Evolutionary conservation across 2,113 vertebrate species (phyloP), one percentile per base, ranked within the genome.

Genomic region (Pseudois nayaur): DNA sequence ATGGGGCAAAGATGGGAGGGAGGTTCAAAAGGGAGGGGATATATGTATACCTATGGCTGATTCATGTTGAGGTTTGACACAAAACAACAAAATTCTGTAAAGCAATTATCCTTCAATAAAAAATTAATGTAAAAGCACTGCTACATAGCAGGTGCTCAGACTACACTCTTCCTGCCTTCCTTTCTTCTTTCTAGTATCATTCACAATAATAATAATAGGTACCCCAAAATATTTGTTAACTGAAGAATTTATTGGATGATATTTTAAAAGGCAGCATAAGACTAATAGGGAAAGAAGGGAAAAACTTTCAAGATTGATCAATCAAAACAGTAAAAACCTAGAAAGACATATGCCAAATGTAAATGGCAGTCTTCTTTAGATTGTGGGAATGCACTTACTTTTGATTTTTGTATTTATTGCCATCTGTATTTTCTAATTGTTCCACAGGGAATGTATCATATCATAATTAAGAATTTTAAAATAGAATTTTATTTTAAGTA

Each of bases 391-490:
- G 59, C 14, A 52, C 12, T 54, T 91, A 21, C 40, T 81, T 94
- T 79, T 97, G 83, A 31, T 59, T 82, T 82, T 79, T 21, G 2
- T 97, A 52, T 91, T 91, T 88, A 57, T 84, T 71, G 19, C 14
- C 50, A 50, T 62, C 71, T 86, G 5, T 71, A 84, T 79, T 83
- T 94, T 95, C 50, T 57, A 87, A 54, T 55, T 71, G 93, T 93
- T 87, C 76, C 29, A 74, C 27, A 62, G 59, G 50, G 23, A 94
- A 62, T 25, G 33, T 60, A 54, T 74, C 86, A 21, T 36, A 95
- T 45, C 45, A 94, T 57, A 92, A 92, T 92, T 94, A 89, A 86
- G 16, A 82, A 89, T 82, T 89, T 92, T 36, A 74, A 74, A 43
- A 40, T n/a, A n/a, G 4, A 67, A 19, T 67, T 21, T 67, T 21